Conservation (phyloP, 2,113 vertebrate species). For the Scolopax mira region DNA sequence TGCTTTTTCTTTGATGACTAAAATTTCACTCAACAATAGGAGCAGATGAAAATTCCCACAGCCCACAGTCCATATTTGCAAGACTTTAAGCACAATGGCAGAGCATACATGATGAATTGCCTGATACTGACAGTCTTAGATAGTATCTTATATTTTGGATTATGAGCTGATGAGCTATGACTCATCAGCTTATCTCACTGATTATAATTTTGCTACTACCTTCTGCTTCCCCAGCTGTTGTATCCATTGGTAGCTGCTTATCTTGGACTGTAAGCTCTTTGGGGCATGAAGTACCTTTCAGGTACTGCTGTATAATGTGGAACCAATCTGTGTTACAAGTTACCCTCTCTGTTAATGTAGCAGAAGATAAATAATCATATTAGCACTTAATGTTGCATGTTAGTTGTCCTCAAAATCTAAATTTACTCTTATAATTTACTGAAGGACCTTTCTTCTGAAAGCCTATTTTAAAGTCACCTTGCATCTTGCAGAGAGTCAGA, state of each 20-base stretch:
- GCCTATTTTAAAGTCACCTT: neutral
- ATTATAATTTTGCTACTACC: neutral
- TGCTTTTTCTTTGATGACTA: neutral
- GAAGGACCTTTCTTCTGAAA: neutral
- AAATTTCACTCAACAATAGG: neutral
- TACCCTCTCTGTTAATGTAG: neutral
- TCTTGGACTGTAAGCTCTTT: neutral
- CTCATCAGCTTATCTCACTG: neutral
- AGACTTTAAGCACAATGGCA: neutral
- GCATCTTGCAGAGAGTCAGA: neutral
- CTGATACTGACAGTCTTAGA: neutral
- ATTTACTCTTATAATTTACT: neutral
- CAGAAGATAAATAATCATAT: neutral
- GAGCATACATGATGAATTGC: neutral
- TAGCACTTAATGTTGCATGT: neutral
- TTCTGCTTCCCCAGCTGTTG: slow-evolving; percentile 25
- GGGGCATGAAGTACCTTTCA: neutral
- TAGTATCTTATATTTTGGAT: neutral
- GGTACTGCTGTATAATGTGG: neutral
- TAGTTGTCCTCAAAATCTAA: neutral
- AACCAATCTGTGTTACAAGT: neutral
- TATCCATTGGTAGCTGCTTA: neutral
- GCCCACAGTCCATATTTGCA: neutral
- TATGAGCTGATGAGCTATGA: slow-evolving; percentile 13
- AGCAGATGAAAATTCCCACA: neutral